Base-by-base conservation (phyloP, 2,888 invertebrate genomes). In the Prosapia bicincta region DNA sequence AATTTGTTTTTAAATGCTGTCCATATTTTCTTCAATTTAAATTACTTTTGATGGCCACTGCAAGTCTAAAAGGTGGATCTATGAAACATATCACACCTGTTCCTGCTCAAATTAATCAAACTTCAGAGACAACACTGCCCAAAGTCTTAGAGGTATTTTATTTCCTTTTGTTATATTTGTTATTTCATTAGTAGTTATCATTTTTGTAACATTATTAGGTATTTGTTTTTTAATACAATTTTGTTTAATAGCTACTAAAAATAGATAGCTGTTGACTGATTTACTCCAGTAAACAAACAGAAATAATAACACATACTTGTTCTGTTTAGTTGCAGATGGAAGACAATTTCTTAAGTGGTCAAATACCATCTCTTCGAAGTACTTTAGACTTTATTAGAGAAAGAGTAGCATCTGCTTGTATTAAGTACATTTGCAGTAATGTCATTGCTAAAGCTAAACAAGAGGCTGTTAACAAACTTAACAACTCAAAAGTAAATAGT, bases 311-410 rank as follows among this genome's bases (percentile, higher is more conserved):
- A n/a, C n/a, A n/a, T n/a, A n/a, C n/a, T n/a, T n/a, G n/a, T n/a
- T n/a, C n/a, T 54, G n/a, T 54, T 20, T 66, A 79, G 79, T 65
- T 76, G 72, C 75, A 79, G 74, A 38, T 79, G 13, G 79, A 79
- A 74, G 76, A 78, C 7, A 65, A 78, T 65, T 79, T 79, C 65
- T 78, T 79, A 28, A 78, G 72, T 26, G 75, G 77, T 30, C 79
- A 79, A 68, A 71, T 76, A n/a, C 38, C 71, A 3, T 79, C 79
- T 32, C 71, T 79, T n/a, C 68, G 74, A 23, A 26, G 54, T 3
- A 79, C 79, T 7, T 71, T 79, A 26, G 79, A 79, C 26, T 76
- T 77, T 32, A 72, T 79, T 23, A 74, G 74, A 10, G 78, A 79
- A 43, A 28, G 79, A 71, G 24, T 78, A 9, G 75, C 78, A 10